phyloP scores from a whole-genome alignment of 2,888 invertebrate genomes.

The Idaea aversata region DNA sequence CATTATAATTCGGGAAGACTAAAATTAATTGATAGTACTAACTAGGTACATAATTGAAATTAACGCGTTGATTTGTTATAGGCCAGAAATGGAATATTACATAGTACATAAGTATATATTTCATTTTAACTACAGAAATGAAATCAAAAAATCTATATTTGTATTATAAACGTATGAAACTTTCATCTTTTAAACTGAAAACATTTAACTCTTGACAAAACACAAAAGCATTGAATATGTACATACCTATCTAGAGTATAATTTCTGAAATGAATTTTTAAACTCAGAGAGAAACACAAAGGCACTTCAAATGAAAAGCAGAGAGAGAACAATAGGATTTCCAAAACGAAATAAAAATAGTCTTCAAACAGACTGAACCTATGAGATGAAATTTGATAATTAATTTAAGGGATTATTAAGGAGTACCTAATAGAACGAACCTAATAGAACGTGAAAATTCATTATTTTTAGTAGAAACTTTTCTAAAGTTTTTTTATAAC shows the following conservation, averaged over 20 bases:
- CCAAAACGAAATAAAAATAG: background rate
- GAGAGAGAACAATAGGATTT: background rate
- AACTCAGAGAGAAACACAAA: background rate
- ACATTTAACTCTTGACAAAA: background rate
- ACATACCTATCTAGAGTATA: background rate
- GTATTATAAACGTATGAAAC: background rate
- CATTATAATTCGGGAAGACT: too few species aligned
- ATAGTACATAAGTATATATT: too few species aligned
- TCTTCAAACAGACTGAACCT: background rate
- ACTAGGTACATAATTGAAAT: too few species aligned
- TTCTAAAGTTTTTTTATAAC: too few species aligned
- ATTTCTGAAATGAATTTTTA: constrained; percentile 28
- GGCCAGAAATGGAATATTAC: too few species aligned
- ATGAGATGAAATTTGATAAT: background rate
- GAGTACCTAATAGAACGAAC: too few species aligned
- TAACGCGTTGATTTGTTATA: too few species aligned
- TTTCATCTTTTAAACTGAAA: background rate
- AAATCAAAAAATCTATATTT: background rate
- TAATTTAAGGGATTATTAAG: background rate
- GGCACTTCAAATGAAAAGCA: constrained; percentile 3
- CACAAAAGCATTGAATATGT: background rate
- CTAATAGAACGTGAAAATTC: too few species aligned
- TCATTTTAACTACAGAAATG: too few species aligned
- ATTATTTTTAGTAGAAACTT: too few species aligned
- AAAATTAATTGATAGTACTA: too few species aligned